phyloP scores from a whole-genome alignment of 2,888 invertebrate genomes.

The Lasioglossum oenotherae region DNA sequence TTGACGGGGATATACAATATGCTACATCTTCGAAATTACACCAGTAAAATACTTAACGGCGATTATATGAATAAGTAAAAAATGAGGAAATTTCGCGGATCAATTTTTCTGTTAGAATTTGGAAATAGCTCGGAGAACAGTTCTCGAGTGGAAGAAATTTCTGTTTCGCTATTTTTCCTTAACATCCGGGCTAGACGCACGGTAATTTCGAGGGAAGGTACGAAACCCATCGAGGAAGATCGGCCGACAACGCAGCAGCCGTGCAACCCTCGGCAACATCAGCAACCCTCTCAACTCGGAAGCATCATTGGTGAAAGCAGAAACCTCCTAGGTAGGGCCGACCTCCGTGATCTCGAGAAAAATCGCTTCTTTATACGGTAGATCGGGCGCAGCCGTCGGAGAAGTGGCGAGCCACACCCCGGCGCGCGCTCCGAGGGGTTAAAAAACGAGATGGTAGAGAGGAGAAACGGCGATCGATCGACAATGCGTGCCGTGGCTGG shows the following conservation, averaged over 20 bases:
- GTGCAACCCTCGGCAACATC: background rate
- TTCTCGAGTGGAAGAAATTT: background rate
- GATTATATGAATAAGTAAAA: no score
- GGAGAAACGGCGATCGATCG: conserved; percentile 25
- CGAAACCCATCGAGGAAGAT: background rate
- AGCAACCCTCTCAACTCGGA: conserved; percentile 2
- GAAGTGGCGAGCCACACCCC: conserved; percentile 46
- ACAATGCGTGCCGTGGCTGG: conserved; percentile 1
- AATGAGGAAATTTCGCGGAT: no score
- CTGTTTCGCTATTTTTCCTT: background rate
- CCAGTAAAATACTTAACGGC: no score
- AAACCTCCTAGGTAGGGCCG: background rate
- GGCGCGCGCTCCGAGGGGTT: conserved; percentile 30
- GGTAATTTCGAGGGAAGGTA: background rate
- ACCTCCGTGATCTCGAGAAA: background rate
- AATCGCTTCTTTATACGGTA: conserved; percentile 23
- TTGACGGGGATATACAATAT: no score
- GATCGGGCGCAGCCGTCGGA: conserved; percentile 15
- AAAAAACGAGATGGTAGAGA: conserved; percentile 25
- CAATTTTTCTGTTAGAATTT: background rate
- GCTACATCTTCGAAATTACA: no score
- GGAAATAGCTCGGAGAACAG: background rate
- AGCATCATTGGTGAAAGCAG: background rate
- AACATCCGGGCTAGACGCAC: background rate
- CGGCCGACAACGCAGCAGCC: background rate